Evolutionary conservation across 2,113 vertebrate genomes (phyloP).

Genomic region (Sebastes schlegelii): DNA sequence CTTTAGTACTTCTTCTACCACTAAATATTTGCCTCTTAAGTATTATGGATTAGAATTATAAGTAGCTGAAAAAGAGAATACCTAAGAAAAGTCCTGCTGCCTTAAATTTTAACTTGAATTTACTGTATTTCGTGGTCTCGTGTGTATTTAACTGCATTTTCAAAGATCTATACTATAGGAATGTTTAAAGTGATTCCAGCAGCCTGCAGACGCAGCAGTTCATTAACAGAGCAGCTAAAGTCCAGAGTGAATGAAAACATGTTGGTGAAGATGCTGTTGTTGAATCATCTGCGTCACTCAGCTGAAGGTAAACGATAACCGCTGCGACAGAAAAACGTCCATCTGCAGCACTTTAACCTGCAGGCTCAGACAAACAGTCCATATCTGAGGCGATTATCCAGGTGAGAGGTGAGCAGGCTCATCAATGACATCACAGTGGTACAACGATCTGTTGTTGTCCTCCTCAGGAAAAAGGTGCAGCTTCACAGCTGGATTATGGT

Average conservation of each 20-base stretch:
- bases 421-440: rapidly evolving
- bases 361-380: slow-evolving; percentile 25
- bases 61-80: background rate
- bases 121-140: background rate
- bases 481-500: background rate
- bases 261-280: background rate
- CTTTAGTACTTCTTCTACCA: background rate
- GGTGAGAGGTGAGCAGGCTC: slow-evolving; percentile 28
- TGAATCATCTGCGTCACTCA: slow-evolving; percentile 26
- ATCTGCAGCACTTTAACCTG: slow-evolving; percentile 33
- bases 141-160: background rate
- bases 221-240: slow-evolving; percentile 16
- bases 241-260: slow-evolving; percentile 35
- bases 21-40: background rate
- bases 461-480: background rate
- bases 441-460: background rate
- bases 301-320: background rate
- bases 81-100: background rate
- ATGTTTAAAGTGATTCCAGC: background rate
- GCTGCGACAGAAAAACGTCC: background rate
- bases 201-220: background rate
- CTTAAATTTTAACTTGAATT: too few species aligned
- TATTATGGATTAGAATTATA: background rate
- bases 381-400: background rate
- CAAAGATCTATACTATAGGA: background rate